Evolutionary conservation across 2,797 vertebrate species (phyloP), one percentile per base, ranked within the genome.

Genomic region (Brachymystax lenok): DNA sequence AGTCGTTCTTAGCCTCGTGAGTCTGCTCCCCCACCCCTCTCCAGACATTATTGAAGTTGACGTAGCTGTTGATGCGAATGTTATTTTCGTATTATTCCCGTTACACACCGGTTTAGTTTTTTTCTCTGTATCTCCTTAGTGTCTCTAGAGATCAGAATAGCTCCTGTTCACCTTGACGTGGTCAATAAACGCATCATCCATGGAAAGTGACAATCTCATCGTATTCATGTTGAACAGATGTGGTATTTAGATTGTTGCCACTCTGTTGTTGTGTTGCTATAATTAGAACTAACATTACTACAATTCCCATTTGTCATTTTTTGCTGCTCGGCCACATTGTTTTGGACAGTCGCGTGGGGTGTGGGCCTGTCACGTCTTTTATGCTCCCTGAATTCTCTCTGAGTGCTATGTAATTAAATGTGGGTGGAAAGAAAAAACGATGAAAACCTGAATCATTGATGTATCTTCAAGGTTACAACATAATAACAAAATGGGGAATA

Each of bases 111-210:
- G 51, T 63, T 33, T 69, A 7, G 35, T 13, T 21, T 2, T 69
- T 61, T 70, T 30, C 4, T 27, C 33, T 19, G 3, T 40, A 16
- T 68, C 28, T 75, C n/a, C 21, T 66, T 72, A 33, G 40, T 27
- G 52, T 72, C 77, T 54, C 67, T 14, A 6, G 68, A 71, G 73
- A 71, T 79, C 30, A 72, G 33, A 76, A 50, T 14, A 74, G 52
- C 63, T 73, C 68, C 40, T 54, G 17, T 74, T 77, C 72, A 80
- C 79, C 67, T 77, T 80, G 28, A 74, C 75, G 46, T 50, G 59
- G 56, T 54, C 75, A 61, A 76, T 21, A 64, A 70, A 61, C 30
- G 33, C 59, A 63, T 77, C 28, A 56, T 73, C 66, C 52, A 76
- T 30, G 8, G 13, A 27, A 66, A 74, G 28, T 67, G 75, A 80